Percentiles rank a stretch among this genome's conserved stretches.
Conservation (phyloP, 1,140 invertebrate species). For the Medauroidea extradentata region DNA sequence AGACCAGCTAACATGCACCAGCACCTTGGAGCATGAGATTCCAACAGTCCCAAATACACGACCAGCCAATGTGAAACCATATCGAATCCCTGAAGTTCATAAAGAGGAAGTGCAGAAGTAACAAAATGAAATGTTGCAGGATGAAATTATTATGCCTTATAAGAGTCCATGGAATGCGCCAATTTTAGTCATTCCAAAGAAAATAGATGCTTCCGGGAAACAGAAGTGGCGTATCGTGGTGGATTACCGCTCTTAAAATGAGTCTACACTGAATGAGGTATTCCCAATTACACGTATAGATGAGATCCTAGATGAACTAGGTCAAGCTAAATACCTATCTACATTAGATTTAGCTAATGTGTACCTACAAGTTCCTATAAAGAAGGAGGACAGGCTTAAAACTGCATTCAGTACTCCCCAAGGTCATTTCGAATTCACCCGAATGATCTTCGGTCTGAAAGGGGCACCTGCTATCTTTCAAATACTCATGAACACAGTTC, state of each 20-base stretch:
- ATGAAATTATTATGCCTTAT: neutral
- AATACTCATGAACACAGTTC: constrained; percentile 37
- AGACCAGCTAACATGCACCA: constrained; percentile 22
- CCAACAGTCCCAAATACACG: neutral
- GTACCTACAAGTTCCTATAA: constrained; percentile 43
- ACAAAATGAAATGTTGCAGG: neutral
- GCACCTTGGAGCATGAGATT: constrained; percentile 31
- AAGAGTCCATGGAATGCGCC: constrained; percentile 7
- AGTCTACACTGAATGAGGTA: neutral
- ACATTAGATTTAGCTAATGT: constrained; percentile 23
- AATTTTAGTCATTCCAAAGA: constrained; percentile 5
- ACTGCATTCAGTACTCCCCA: constrained; percentile 26
- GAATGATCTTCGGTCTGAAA: constrained; percentile 32
- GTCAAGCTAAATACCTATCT: constrained; percentile 17
- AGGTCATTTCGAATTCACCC: constrained; percentile 30
- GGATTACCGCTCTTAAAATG: neutral
- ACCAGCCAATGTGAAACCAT: neutral
- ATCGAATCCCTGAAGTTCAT: constrained; percentile 3
- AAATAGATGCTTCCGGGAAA: constrained; percentile 1
- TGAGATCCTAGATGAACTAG: constrained; percentile 34
- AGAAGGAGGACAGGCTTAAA: constrained; percentile 31
- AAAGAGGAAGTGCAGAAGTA: neutral
- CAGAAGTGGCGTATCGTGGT: neutral
- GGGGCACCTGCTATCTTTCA: constrained; percentile 36
- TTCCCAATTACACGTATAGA: constrained; percentile 42